phyloP scores from a whole-genome alignment of 2,888 invertebrate genomes.

The Lithophane leautieri region DNA sequence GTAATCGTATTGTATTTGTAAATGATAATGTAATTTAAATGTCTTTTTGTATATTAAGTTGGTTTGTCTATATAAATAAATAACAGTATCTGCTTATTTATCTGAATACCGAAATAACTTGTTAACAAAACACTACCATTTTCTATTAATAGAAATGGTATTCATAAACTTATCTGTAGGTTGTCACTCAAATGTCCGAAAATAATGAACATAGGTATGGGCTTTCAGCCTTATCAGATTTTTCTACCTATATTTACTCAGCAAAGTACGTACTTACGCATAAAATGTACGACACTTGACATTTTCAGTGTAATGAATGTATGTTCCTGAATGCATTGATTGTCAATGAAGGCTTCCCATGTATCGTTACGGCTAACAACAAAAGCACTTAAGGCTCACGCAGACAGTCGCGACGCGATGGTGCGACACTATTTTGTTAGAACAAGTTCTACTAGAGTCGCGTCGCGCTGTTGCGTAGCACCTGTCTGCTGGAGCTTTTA shows the following conservation, averaged over 20 bases:
- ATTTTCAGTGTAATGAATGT: constrained; percentile 24
- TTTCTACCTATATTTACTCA: constrained; percentile 68
- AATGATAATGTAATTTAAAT: too few relatives aligned
- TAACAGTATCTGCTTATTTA: neutral
- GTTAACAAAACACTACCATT: constrained; percentile 12
- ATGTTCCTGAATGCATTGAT: constrained; percentile 18
- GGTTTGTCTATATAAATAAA: too few relatives aligned
- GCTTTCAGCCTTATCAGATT: constrained; percentile 63
- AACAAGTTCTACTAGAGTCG: too few relatives aligned
- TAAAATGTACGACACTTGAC: constrained; percentile 41
- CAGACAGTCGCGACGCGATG: too few relatives aligned
- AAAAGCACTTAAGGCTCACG: neutral
- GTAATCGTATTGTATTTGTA: too few relatives aligned
- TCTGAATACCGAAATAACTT: neutral
- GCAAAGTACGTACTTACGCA: constrained; percentile 47
- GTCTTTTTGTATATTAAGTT: too few relatives aligned
- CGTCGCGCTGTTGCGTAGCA: too few relatives aligned
- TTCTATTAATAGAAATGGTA: constrained; percentile 46
- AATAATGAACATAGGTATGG: constrained; percentile 57
- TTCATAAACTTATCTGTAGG: constrained; percentile 58
- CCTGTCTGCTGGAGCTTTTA: too few relatives aligned
- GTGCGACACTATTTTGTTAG: too few relatives aligned
- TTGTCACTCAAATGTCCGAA: constrained; percentile 65
- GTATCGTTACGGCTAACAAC: neutral
- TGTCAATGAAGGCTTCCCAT: neutral